These are phyloP conservation scores for Phenganax subtilis DNA, from an alignment of 92 coral and sea anemone genomes.

Conservation along the genomic window DNA sequence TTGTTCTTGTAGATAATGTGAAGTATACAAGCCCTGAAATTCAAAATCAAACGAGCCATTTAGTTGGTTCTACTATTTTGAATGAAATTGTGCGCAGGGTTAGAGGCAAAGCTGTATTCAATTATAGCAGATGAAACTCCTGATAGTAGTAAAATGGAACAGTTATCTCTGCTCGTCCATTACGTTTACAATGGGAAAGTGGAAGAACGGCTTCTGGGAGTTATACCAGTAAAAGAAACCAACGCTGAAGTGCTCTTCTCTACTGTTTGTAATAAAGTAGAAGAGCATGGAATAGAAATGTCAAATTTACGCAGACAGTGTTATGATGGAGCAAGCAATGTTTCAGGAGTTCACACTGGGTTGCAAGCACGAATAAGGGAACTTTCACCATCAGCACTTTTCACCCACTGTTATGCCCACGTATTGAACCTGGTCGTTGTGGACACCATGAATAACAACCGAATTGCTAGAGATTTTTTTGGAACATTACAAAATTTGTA, in stretches of 20 bases:
- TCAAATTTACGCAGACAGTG: slow-evolving; percentile 47
- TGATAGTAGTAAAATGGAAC: slow-evolving; percentile 27
- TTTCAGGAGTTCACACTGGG: slow-evolving; percentile 49
- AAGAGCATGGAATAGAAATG: slow-evolving; percentile 38
- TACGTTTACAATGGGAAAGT: slow-evolving; percentile 8
- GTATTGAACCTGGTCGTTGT: slow-evolving; percentile 43
- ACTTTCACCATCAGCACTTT: slow-evolving; percentile 45
- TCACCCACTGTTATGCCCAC: slow-evolving; percentile 52
- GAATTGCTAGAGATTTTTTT: slow-evolving; percentile 21
- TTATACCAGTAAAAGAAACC: slow-evolving; percentile 30
- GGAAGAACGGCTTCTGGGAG: slow-evolving; percentile 23
- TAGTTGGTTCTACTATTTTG: slow-evolving; percentile 25
- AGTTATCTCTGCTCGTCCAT: slow-evolving; percentile 13
- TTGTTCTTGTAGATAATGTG: background rate
- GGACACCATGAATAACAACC: slow-evolving; percentile 14
- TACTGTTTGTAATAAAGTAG: slow-evolving; percentile 17
- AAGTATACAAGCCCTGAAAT: slow-evolving; percentile 3
- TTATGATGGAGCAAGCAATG: slow-evolving; percentile 55
- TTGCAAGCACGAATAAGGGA: slow-evolving; percentile 42
- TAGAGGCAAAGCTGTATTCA: slow-evolving; percentile 23
- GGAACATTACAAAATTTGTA: slow-evolving; percentile 25
- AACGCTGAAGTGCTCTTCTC: slow-evolving; percentile 17
- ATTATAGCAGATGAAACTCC: slow-evolving; percentile 36
- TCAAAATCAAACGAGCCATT: slow-evolving; percentile 17
- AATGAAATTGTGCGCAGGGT: slow-evolving; percentile 25